A percentile compares a stretch with the other conserved stretches of the same genome.
phyloP scores from a whole-genome alignment of 2,797 vertebrate species.

The Natrix natrix region DNA sequence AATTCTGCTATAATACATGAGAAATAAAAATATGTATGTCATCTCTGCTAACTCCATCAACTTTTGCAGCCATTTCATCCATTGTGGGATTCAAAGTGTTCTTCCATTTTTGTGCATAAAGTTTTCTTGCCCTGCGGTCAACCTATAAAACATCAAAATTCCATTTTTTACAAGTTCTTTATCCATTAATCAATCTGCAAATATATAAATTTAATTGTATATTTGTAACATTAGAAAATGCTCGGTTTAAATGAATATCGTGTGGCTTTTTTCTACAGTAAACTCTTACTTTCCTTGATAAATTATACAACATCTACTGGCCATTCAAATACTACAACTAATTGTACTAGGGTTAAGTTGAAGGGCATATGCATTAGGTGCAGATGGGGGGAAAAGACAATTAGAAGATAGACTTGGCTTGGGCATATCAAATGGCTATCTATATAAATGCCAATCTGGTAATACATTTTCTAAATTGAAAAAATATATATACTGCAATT shows the following conservation, averaged over 20 bases:
- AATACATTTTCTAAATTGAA: not conserved
- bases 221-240: not conserved
- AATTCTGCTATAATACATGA: not conserved
- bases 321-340: not conserved
- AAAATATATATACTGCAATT: not conserved
- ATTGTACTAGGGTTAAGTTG: not conserved
- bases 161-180: not conserved
- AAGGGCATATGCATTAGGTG: no score
- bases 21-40: not conserved
- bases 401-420: not conserved
- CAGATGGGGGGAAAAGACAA: not conserved
- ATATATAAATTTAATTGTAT: not conserved
- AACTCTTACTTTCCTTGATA: not conserved
- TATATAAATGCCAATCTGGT: not conserved
- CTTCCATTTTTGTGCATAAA: not conserved
- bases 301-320: not conserved
- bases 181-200: not conserved
- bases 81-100: not conserved
- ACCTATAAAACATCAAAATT: not conserved
- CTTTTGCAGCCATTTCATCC: not conserved
- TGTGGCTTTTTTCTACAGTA: not conserved
- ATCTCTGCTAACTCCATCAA: not conserved
- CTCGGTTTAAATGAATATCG: not conserved
- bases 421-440: not conserved
- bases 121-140: not conserved